Base-by-base conservation (phyloP, 2,113 vertebrate species). In the Cygnus buccinator region DNA sequence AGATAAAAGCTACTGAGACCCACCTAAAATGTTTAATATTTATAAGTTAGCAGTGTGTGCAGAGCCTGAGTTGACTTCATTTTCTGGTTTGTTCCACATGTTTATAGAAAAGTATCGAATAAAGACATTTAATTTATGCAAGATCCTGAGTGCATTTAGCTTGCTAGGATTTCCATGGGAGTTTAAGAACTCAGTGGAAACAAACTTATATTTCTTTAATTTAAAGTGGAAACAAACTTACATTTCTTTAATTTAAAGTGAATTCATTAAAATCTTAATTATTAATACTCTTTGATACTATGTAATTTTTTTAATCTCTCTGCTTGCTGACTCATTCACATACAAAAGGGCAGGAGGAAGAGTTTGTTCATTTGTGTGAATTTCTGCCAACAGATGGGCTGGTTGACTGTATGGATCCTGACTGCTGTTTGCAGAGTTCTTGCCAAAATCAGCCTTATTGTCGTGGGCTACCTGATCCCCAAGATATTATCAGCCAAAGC, bases 401-500 rank as follows among this genome's bases (percentile, higher is more conserved):
- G 39, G 94, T 98, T 57, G 99, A 99, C 98, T 99, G 99, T 87
- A 99, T 99, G 99, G 99, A 99, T 93, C 99, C 99, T 23, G 99
- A 99, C 94, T 99, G 99, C 98, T 99, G 99, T 95, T 91, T 98
- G 92, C 99, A 99, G 95, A 98, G 98, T 57, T 98, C 98, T 95
- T 99, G 99, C 98, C 99, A 99, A 97, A 99, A 98, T 96, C 99
- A 99, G 95, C 98, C 98, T 78, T 99, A 98, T 57, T 99, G 99
- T 93, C 99, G 98, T 3, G 99, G 99, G 23, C 97, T 99, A 43
- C 98, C 99, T 10, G 99, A 99, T 97, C 99, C 99, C 88, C 97
- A 98, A 44, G 98, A 99, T 67, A 97, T 98, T 72, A 98, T 98
- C 33, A 97, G 98, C 97, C 99, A 99, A 93, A 98, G 97, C 91